Evolutionary conservation across 2,888 invertebrate species (phyloP), one percentile per base, ranked within the genome.

Genomic region (Odontomyia ornata): DNA sequence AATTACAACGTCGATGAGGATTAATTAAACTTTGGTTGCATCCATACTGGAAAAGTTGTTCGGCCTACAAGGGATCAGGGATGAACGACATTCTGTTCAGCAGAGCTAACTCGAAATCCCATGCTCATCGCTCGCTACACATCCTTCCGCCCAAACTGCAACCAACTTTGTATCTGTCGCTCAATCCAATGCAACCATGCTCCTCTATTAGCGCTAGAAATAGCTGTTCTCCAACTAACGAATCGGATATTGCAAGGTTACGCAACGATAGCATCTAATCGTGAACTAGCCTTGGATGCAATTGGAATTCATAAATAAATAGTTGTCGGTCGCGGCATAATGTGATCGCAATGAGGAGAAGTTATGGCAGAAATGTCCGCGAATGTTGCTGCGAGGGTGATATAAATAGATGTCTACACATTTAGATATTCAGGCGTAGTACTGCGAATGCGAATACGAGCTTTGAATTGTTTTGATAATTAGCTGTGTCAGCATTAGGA

Each of bases 201-300:
- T 36, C 36, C 9, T 36, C 3, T 36, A 36, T 36, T 3, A 5
- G 36, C 36, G 36, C 36, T 9, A 36, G 5, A 9, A 36, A 36
- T 5, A 36, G 9, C 36, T 36, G 9, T 36, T 36, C 36, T 36
- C 36, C 36, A 9, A 9, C 52, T 52, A 65, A 65, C 36, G 65
- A 65, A 65, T 69, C 47, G 69, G 69, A 69, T 69, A 69, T 69
- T 69, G 69, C 69, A 69, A 69, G 69, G 69, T 69, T 69, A 69
- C 69, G 69, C 69, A 69, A 69, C 25, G 25, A 25, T 47, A 69
- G 52, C 46, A 25, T 23, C 36, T 27, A 65, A 18, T 36, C 25
- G 47, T 46, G 23, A 21, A 43, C 3, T 5, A 69, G 69, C 69
- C 69, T 69, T 47, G 69, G 23, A 69, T 69, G 69, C 69, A 69